Evolutionary conservation across 2,888 invertebrate genomes (phyloP).

Genomic region (Toxonevra muliebris): DNA sequence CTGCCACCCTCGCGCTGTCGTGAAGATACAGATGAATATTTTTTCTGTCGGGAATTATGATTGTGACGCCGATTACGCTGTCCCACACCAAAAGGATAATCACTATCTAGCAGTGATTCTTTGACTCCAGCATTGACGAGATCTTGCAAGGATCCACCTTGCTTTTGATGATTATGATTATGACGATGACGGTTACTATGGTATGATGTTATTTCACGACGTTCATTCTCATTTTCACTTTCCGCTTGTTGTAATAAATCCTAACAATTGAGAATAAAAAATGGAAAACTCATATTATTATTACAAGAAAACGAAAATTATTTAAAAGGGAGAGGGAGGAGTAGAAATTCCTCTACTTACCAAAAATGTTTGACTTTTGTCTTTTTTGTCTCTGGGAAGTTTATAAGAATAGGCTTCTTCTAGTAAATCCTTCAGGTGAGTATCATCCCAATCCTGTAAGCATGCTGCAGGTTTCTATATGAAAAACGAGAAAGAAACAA

Average conservation of each 20-base stretch:
- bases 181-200: slow-evolving; percentile 48
- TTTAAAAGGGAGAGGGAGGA: not conserved
- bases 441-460: slow-evolving; percentile 76
- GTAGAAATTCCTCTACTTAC: slow-evolving; percentile 64
- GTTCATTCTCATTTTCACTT: slow-evolving; percentile 72
- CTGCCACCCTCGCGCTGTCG: slow-evolving; percentile 74
- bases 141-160: slow-evolving; percentile 72
- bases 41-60: slow-evolving; percentile 61
- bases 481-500: slow-evolving; percentile 15
- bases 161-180: slow-evolving; percentile 55
- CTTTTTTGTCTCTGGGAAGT: slow-evolving; percentile 84
- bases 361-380: slow-evolving; percentile 85
- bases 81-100: slow-evolving; percentile 55
- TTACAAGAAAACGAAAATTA: not conserved
- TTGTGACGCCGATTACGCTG: slow-evolving; percentile 53
- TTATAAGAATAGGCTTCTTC: slow-evolving; percentile 88
- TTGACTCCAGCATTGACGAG: slow-evolving; percentile 67
- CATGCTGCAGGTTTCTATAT: slow-evolving; percentile 36
- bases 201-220: slow-evolving; percentile 55
- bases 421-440: slow-evolving; percentile 77
- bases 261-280: slow-evolving; percentile 61
- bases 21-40: slow-evolving; percentile 63
- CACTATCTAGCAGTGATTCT: slow-evolving; percentile 60
- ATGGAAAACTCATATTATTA: not conserved
- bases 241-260: slow-evolving; percentile 81